These are phyloP conservation scores for Tetragonula carbonaria DNA, from an alignment of 2,888 invertebrate species.

Conservation along the genomic window DNA sequence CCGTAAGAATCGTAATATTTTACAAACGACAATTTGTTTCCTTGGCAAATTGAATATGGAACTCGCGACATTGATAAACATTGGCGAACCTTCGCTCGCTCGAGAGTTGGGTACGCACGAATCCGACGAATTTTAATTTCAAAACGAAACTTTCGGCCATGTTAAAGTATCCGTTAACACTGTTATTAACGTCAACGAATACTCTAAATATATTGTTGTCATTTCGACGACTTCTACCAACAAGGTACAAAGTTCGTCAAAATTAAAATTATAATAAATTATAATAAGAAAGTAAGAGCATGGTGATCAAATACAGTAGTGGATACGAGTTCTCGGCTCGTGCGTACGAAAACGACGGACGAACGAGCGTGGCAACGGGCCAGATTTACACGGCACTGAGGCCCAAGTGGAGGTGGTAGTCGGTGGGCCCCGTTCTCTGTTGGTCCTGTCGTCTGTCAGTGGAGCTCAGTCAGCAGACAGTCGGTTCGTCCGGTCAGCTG, in stretches of 20 bases:
- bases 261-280: background rate
- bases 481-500: slow-evolving; percentile 80
- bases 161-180: background rate
- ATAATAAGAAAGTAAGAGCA: background rate
- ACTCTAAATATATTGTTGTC: background rate
- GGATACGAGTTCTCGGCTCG: slow-evolving; percentile 58
- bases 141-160: background rate
- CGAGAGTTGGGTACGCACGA: background rate
- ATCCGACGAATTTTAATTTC: background rate
- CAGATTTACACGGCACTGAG: slow-evolving; percentile 62
- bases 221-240: background rate
- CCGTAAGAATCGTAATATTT: slow-evolving; percentile 13
- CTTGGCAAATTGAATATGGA: background rate
- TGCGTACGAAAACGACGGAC: background rate
- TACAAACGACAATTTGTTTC: background rate
- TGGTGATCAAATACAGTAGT: slow-evolving; percentile 62
- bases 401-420: slow-evolving; percentile 76
- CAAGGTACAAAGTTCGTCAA: background rate
- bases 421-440: slow-evolving; percentile 77
- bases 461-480: slow-evolving; percentile 81
- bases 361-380: slow-evolving; percentile 26
- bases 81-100: background rate
- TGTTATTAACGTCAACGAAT: background rate
- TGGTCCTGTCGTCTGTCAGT: slow-evolving; percentile 77
- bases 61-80: background rate